These are phyloP conservation scores for Cotesia congregata DNA, from an alignment of 2,888 invertebrate species.

Conservation along the genomic window DNA sequence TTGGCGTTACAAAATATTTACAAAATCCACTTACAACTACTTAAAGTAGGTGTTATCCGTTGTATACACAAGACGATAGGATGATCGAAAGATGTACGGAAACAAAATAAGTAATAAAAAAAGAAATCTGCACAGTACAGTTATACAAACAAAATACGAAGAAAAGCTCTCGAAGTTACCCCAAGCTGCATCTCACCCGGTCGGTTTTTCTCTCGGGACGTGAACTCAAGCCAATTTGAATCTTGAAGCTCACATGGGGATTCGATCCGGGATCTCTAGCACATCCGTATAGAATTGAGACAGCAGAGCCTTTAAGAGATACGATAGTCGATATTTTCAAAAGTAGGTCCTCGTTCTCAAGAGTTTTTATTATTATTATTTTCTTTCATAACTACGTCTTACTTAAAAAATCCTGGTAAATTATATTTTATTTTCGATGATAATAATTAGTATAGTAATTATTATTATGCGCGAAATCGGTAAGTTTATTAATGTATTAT, in stretches of 20 bases:
- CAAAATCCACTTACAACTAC: background rate
- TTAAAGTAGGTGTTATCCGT: background rate
- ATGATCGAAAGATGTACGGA: conserved; percentile 29
- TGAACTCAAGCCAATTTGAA: conserved; percentile 38
- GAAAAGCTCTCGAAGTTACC: conserved; percentile 17
- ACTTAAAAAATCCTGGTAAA: background rate
- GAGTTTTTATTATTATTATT: background rate
- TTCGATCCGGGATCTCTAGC: conserved; percentile 8
- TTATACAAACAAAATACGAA: background rate
- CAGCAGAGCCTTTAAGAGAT: background rate
- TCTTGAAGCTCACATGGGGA: conserved; percentile 30
- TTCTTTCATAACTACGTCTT: background rate
- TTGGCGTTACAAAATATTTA: background rate
- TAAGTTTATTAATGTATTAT: too few species aligned
- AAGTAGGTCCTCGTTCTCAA: background rate
- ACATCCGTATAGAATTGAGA: conserved; percentile 9
- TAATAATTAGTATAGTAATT: too few species aligned
- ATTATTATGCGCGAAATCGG: too few species aligned
- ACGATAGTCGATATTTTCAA: conserved; percentile 10
- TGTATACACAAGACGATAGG: conserved; percentile 22
- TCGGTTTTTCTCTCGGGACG: conserved; percentile 27
- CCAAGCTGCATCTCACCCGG: conserved; percentile 22
- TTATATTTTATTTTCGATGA: background rate
- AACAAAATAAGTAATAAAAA: conserved; percentile 31
- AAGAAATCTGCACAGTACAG: background rate